phyloP scores from a whole-genome alignment of 2,797 vertebrate species.

The Vireo griseus region DNA sequence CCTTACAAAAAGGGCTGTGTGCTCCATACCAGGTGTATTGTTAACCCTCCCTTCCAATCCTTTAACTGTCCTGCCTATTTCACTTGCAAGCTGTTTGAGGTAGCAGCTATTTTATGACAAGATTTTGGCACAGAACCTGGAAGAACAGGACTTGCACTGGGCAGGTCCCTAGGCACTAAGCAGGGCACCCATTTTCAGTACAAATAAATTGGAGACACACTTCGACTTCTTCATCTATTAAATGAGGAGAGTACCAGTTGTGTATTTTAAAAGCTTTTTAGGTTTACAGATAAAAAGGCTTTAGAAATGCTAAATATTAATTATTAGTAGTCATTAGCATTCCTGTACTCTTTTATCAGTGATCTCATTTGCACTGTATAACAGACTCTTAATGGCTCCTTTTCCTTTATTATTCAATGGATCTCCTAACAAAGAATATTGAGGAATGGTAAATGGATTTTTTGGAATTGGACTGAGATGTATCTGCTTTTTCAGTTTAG shows the following conservation, averaged over 20 bases:
- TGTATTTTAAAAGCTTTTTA: background rate
- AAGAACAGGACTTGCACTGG: background rate
- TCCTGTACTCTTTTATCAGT: slow-evolving; percentile 2
- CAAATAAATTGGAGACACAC: background rate
- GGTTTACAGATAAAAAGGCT: slow-evolving; percentile 34
- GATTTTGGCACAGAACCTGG: background rate
- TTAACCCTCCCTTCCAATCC: background rate
- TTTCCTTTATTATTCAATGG: background rate
- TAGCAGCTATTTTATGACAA: background rate
- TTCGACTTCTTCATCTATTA: background rate
- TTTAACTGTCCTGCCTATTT: background rate
- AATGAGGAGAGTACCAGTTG: background rate
- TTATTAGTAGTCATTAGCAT: slow-evolving; percentile 42
- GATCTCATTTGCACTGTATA: background rate
- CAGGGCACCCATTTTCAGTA: background rate
- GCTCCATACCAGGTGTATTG: background rate
- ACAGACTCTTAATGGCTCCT: background rate
- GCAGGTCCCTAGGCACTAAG: background rate
- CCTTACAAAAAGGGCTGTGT: background rate
- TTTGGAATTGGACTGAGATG: background rate
- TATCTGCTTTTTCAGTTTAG: background rate
- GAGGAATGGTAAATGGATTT: background rate
- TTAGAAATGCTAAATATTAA: slow-evolving; percentile 53
- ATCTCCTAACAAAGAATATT: background rate
- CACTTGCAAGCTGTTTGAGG: background rate